Evolutionary conservation across 2,888 invertebrate species (phyloP).

Genomic region (Clivina fossor): DNA sequence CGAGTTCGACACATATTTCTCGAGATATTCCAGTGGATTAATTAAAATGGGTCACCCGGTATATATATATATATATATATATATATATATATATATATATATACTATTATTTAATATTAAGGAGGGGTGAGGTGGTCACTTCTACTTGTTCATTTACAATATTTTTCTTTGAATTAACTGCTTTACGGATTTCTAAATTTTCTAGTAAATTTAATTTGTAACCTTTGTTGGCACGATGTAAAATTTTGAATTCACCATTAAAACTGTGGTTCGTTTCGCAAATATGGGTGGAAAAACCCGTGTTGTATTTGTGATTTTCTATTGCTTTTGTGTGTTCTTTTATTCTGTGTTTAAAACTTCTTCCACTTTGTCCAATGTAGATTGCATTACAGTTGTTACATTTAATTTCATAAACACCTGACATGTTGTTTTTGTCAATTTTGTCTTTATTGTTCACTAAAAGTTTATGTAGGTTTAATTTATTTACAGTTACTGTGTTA

Average conservation of each 20-base stretch:
- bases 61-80: background rate
- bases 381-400: slow-evolving; percentile 7
- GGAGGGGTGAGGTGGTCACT: no score
- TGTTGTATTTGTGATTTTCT: background rate
- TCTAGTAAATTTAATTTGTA: slow-evolving; percentile 8
- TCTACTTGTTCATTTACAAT: no score
- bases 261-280: slow-evolving; percentile 1
- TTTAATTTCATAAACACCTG: slow-evolving; percentile 8
- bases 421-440: background rate
- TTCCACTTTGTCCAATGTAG: slow-evolving; percentile 9
- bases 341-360: slow-evolving; percentile 10
- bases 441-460: slow-evolving; percentile 4
- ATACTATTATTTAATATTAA: no score
- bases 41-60: no score
- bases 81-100: no score
- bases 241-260: slow-evolving; percentile 6
- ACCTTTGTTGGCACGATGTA: slow-evolving; percentile 5
- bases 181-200: slow-evolving; percentile 17
- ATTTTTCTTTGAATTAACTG: background rate
- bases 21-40: no score
- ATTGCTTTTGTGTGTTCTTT: slow-evolving; percentile 10
- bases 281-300: slow-evolving; percentile 11
- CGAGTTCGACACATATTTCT: no score
- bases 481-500: background rate
- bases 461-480: slow-evolving; percentile 3